Conservation (phyloP, 2,113 vertebrate genomes). For the Esox niger region DNA sequence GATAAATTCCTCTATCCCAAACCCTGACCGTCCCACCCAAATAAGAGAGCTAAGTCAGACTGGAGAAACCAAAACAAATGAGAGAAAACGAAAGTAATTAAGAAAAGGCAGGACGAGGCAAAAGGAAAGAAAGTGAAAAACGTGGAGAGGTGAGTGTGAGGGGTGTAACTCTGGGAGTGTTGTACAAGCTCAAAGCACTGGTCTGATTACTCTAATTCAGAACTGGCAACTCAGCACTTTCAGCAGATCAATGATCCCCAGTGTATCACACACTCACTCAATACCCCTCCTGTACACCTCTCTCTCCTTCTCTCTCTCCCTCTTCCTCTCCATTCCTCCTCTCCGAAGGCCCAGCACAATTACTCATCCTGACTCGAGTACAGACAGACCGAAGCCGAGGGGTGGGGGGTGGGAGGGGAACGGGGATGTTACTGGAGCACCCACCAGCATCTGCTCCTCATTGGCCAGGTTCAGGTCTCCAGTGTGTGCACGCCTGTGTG, state of each 20-base stretch:
- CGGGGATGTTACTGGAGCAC: conserved; percentile 25
- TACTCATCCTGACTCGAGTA: conserved; percentile 63
- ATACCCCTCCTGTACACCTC: conserved; percentile 22
- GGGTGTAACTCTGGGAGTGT: conserved; percentile 62
- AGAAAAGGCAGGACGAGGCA: too few species aligned
- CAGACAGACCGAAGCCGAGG: conserved; percentile 18
- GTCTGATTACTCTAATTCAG: conserved; percentile 66
- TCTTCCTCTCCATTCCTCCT: conserved; percentile 45
- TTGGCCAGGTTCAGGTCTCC: conserved; percentile 38
- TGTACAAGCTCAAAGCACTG: conserved; percentile 67
- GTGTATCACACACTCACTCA: conserved; percentile 48
- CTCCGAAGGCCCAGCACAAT: conserved; percentile 68
- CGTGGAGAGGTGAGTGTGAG: conserved; percentile 23
- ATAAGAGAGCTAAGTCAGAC: too few species aligned
- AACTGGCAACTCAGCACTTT: conserved; percentile 61
- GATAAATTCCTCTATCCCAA: too few species aligned
- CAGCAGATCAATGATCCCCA: conserved; percentile 72
- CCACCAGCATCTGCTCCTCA: conserved; percentile 51
- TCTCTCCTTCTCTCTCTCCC: conserved; percentile 21
- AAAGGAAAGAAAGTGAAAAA: not conserved
- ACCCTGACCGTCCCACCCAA: too few species aligned
- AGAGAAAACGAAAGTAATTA: too few species aligned
- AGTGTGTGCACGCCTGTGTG: conserved; percentile 10
- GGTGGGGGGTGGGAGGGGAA: conserved; percentile 27
- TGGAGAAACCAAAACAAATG: too few species aligned